phyloP scores from a whole-genome alignment of 2,797 vertebrate genomes.

The Thaleichthys pacificus region DNA sequence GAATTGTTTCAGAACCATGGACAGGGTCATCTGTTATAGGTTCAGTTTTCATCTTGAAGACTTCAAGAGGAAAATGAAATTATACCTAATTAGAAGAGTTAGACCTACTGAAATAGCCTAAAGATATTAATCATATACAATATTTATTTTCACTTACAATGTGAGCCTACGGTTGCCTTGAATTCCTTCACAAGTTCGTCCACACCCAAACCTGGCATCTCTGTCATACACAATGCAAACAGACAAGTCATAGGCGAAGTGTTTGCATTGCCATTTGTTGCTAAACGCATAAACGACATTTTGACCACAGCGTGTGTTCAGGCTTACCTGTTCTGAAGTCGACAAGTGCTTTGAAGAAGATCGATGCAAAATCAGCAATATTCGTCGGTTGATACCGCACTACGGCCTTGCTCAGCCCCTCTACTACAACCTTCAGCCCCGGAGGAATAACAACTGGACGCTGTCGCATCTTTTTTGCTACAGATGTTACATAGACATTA shows the following conservation, averaged over 20 bases:
- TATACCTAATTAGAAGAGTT: no score
- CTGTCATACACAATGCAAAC: constrained; percentile 5
- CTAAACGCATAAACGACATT: background rate
- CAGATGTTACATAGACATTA: background rate
- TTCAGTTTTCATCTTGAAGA: background rate
- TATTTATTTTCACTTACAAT: constrained; percentile 8
- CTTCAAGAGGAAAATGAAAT: background rate
- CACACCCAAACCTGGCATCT: constrained; percentile 10
- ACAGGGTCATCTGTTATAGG: background rate
- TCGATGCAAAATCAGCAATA: constrained; percentile 1
- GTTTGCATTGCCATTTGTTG: background rate
- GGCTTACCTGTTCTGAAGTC: constrained; percentile 12
- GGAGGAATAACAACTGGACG: background rate
- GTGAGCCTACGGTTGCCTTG: background rate
- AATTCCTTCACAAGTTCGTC: constrained; percentile 21
- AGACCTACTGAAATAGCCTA: no score
- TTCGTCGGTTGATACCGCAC: constrained; percentile 7
- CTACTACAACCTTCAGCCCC: constrained; percentile 7
- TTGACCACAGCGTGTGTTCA: background rate
- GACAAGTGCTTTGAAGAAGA: constrained; percentile 13
- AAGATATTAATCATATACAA: no score
- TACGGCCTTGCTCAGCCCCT: constrained; percentile 13
- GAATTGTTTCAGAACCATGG: background rate
- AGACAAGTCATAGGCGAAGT: background rate
- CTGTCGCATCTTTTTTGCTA: background rate